Evolutionary conservation across 2,888 invertebrate species (phyloP), one percentile per base, ranked within the genome.

Genomic region (Ametastegia equiseti): DNA sequence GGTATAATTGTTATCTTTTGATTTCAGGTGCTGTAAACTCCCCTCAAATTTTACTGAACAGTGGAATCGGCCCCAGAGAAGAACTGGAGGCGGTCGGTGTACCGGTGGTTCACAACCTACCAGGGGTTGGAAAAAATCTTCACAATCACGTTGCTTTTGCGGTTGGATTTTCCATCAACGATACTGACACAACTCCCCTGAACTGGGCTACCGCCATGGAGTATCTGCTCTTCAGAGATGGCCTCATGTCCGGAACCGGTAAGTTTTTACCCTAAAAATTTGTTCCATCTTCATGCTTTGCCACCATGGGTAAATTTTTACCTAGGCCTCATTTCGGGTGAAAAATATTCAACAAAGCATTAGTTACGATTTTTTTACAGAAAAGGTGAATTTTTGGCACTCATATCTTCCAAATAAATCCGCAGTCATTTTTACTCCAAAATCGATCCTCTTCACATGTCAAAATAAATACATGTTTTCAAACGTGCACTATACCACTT

Each of bases 121-220:
- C 97, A 0, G 95, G 96, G 0, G 98, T 98, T 11, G 98, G 97
- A 0, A 94, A 94, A 87, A 98, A 97, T 92, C 94, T 98, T 5
- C 97, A 97, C 88, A 97, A 97, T 91, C 97, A 97, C 90, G 97
- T 97, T 1, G 96, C 97, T 0, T 96, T 94, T 92, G 95, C 96
- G 88, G 92, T 97, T 73, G 95, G 94, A 91, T 98, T 97, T 92
- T 94, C 94, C 83, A 95, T 97, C 78, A 96, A 96, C 84, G 97
- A 97, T 88, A 96, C 97, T 82, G 96, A 97, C 88, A 97, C 97
- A 0, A 94, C 96, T 0, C 95, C 97, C 0, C 93, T 97, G n/a
- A 97, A 97, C 92, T 97, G 97, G 97, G 97, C 97, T 23, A 97
- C 97, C 0, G 97, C 97, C 1, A 97, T 97, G 97, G 97, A 97